Evolutionary conservation across 2,797 vertebrate species (phyloP), one percentile per base, ranked within the genome.

Genomic region (Hemibagrus guttatus): DNA sequence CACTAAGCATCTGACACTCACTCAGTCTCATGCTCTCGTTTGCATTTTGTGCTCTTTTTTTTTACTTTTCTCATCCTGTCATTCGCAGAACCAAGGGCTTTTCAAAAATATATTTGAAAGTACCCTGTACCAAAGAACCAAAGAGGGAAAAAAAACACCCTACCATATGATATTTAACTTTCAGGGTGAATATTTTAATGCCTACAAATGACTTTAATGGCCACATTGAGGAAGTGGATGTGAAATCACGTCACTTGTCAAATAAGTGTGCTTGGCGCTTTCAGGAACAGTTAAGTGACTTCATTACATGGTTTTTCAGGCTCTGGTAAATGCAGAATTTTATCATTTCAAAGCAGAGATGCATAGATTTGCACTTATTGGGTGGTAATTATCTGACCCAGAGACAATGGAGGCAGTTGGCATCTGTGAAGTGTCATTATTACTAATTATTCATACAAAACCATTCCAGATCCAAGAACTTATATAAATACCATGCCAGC

Each of bases 221-320:
- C 63, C 63, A 78, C 35, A 74, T 86, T 91, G 80, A 81, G 86
- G 71, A 64, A 49, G 80, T 58, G 58, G 80, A 88, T 87, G 83
- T 82, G 84, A 63, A 89, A 83, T 86, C 61, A 78, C 35, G 39
- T 81, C 52, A 75, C 71, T 87, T 86, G 84, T 83, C 72, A 87
- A 31, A 86, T 52, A 81, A 85, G 72, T 54, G 42, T 85, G 68
- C 75, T 68, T 66, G 35, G 85, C 19, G 75, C 83, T 90, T 90
- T 88, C 83, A 78, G 42, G 35, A 28, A 84, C 21, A 31, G 71
- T 85, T 61, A 63, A 81, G 54, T 87, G 76, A 85, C 82, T 86
- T 64, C 42, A 58, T 2, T 46, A 63, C 72, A 64, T 63, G 26
- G 26, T 52, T 42, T 74, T 87, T 42, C 63, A 59, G 31, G 72